A percentile compares a stretch with the other conserved stretches of the same genome.
phyloP scores from a whole-genome alignment of 2,888 invertebrate genomes.

The Operophtera brumata region DNA sequence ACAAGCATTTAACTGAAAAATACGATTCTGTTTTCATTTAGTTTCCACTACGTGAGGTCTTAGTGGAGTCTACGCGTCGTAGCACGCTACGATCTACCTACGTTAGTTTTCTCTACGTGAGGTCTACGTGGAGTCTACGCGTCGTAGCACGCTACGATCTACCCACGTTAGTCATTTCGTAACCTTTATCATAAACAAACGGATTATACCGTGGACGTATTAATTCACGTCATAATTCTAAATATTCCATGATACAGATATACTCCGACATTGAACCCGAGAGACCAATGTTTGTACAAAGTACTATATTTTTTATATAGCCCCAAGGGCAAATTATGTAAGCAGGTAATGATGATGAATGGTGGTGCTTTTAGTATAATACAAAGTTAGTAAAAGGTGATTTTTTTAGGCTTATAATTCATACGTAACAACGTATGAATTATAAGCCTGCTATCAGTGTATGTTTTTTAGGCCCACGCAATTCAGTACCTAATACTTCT shows the following conservation, averaged over 20 bases:
- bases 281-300: conserved; percentile 2
- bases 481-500: too few species aligned
- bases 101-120: conserved; percentile 23
- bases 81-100: conserved; percentile 20
- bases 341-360: conserved; percentile 8
- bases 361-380: background rate
- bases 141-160: conserved; percentile 23
- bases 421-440: too few species aligned
- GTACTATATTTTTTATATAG: conserved; percentile 4
- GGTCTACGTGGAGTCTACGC: conserved; percentile 20
- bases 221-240: conserved; percentile 24
- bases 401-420: background rate
- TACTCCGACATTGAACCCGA: conserved; percentile 29
- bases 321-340: background rate
- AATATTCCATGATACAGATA: conserved; percentile 21
- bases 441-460: too few species aligned
- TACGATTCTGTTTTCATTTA: background rate
- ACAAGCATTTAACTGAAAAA: background rate
- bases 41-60: conserved; percentile 23
- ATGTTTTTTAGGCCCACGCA: too few species aligned
- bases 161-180: conserved; percentile 14
- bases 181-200: conserved; percentile 14
- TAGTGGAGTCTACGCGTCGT: conserved; percentile 17
- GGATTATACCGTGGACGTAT: conserved; percentile 18
- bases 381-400: background rate